Percentiles rank a stretch among this genome's conserved stretches.
Conservation (phyloP, 2,888 invertebrate genomes). For the Norana najaformis region DNA sequence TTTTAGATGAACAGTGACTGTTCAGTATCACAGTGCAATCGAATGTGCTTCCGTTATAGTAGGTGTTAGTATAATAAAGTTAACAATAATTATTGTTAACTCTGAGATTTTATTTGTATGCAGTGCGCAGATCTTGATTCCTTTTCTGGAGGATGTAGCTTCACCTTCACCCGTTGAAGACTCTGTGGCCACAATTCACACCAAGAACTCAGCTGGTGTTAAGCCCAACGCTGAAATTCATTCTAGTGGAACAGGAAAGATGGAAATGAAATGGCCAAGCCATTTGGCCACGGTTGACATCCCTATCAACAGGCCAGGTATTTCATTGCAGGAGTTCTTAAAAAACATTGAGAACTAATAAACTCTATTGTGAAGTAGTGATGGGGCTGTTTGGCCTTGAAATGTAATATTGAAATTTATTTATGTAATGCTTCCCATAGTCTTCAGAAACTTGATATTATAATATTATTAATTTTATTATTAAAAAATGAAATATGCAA, state of each 20-base stretch:
- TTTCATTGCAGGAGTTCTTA: background rate
- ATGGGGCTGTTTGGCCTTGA: background rate
- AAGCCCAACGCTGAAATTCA: background rate
- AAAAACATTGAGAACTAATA: background rate
- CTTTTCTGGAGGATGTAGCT: background rate
- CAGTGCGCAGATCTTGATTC: background rate
- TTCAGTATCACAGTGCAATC: no score
- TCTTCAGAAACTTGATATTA: background rate
- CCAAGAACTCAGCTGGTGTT: background rate
- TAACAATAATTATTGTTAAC: background rate
- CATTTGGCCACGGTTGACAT: background rate
- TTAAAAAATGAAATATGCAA: background rate
- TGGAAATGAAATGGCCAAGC: slow-evolving; percentile 19
- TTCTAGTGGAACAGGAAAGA: slow-evolving; percentile 4
- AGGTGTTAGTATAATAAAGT: no score
- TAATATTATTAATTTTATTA: background rate
- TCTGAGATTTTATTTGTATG: background rate
- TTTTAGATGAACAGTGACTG: no score
- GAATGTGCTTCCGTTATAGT: no score
- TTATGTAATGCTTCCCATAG: background rate
- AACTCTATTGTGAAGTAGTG: background rate
- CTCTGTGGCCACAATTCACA: background rate
- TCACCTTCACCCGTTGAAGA: background rate
- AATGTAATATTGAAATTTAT: background rate
- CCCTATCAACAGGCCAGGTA: background rate